phyloP scores from a whole-genome alignment of 2,797 vertebrate species.

The Macrochelys suwanniensis region DNA sequence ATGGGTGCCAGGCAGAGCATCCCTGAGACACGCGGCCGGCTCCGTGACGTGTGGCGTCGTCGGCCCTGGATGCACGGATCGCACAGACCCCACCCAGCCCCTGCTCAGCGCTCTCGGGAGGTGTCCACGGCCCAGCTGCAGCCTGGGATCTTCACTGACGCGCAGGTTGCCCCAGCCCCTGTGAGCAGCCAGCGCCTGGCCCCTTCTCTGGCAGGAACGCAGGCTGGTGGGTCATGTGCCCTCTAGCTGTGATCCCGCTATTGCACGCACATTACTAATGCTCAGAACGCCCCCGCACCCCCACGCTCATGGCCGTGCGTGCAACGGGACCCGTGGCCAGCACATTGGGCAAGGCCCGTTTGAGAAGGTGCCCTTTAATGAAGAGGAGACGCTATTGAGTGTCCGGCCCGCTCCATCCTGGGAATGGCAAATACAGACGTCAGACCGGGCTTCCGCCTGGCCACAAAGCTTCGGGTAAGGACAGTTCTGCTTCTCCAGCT shows the following conservation, averaged over 20 bases:
- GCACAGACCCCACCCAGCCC: background rate
- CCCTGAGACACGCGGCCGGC: background rate
- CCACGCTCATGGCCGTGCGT: accelerated
- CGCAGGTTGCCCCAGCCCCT: background rate
- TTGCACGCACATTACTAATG: accelerated
- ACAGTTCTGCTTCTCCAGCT: accelerated
- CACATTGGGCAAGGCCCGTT: accelerated
- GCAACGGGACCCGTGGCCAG: accelerated
- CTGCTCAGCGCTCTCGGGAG: background rate
- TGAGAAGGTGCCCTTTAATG: background rate
- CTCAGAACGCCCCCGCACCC: accelerated
- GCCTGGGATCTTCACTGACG: background rate
- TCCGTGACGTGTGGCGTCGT: background rate
- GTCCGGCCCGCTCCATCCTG: accelerated
- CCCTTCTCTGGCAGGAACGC: background rate
- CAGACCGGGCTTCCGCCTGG: background rate
- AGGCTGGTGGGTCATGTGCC: background rate
- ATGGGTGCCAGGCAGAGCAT: background rate
- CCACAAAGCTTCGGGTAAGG: accelerated
- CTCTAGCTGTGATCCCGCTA: background rate
- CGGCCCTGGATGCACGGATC: background rate
- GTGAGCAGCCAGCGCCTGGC: background rate
- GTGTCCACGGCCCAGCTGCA: background rate
- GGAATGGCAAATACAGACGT: accelerated
- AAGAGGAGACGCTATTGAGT: accelerated